Evolutionary conservation across 2,888 invertebrate species (phyloP).

Genomic region (Drosophila glabriapex): DNA sequence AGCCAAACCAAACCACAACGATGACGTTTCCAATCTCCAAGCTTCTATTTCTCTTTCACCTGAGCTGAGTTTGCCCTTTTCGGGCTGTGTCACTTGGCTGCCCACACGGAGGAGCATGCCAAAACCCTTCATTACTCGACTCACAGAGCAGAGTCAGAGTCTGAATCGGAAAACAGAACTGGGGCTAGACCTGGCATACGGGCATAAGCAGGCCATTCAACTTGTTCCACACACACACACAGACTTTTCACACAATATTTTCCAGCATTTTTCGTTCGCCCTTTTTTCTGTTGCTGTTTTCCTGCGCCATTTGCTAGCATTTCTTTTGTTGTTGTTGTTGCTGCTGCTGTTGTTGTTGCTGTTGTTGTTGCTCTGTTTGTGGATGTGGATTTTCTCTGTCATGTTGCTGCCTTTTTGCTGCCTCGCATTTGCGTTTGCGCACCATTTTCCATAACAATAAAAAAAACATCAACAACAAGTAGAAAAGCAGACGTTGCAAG

Average conservation of each 20-base stretch:
- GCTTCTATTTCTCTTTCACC: neutral
- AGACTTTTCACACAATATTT: constrained; percentile 77
- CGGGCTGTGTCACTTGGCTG: constrained; percentile 43
- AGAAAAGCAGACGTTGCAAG: neutral
- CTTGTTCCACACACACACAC: constrained; percentile 50
- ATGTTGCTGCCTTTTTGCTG: constrained; percentile 57
- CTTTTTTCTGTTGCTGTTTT: constrained; percentile 54
- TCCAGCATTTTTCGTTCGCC: constrained; percentile 66
- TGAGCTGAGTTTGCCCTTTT: neutral
- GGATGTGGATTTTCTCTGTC: constrained; percentile 50
- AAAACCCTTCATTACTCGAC: constrained; percentile 71
- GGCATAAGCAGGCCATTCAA: constrained; percentile 73
- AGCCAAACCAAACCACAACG: constrained; percentile 46
- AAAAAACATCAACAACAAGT: constrained; percentile 40
- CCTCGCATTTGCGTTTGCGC: constrained; percentile 79
- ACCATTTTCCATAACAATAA: constrained; percentile 77
- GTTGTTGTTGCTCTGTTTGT: constrained; percentile 23
- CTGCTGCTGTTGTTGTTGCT: constrained; percentile 13
- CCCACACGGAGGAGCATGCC: constrained; percentile 48
- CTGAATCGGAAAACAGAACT: constrained; percentile 32
- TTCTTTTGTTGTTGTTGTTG: constrained; percentile 8
- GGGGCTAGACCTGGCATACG: constrained; percentile 31
- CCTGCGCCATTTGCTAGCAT: constrained; percentile 30
- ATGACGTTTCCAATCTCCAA: constrained; percentile 48
- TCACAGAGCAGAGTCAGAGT: neutral